phyloP scores from a whole-genome alignment of 2,797 vertebrate species.

The Lepus townsendii region DNA sequence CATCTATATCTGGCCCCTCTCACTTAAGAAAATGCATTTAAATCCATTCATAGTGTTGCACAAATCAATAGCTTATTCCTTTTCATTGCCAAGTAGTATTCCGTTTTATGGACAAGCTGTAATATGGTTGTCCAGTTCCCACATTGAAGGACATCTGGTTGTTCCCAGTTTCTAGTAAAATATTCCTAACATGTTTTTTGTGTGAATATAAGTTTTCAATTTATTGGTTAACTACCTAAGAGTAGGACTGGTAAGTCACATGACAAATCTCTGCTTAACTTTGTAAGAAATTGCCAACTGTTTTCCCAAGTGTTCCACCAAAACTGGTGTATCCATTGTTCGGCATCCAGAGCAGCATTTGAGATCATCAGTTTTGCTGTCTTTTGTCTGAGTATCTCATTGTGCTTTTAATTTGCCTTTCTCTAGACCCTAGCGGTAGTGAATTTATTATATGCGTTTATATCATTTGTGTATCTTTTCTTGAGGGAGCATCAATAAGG shows the following conservation, averaged over 20 bases:
- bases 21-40: conserved; percentile 9
- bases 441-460: not conserved
- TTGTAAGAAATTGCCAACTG: not conserved
- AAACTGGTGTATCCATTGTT: too few species aligned
- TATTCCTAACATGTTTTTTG: not conserved
- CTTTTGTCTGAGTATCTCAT: not conserved
- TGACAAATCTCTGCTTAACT: not conserved
- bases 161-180: not conserved
- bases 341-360: not conserved
- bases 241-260: not conserved
- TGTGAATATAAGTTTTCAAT: not conserved
- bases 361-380: not conserved
- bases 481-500: not conserved
- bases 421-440: not conserved
- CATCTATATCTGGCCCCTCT: not conserved
- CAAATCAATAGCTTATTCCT: not conserved
- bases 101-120: not conserved
- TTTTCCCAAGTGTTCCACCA: not conserved
- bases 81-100: not conserved
- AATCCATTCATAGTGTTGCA: not conserved
- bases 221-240: not conserved
- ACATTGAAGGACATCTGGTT: not conserved
- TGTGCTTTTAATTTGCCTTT: conserved; percentile 5
- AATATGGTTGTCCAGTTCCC: not conserved
- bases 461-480: not conserved